Evolutionary conservation across 1,140 invertebrate genomes (phyloP).

Genomic region (Meloidogyne exigua): DNA sequence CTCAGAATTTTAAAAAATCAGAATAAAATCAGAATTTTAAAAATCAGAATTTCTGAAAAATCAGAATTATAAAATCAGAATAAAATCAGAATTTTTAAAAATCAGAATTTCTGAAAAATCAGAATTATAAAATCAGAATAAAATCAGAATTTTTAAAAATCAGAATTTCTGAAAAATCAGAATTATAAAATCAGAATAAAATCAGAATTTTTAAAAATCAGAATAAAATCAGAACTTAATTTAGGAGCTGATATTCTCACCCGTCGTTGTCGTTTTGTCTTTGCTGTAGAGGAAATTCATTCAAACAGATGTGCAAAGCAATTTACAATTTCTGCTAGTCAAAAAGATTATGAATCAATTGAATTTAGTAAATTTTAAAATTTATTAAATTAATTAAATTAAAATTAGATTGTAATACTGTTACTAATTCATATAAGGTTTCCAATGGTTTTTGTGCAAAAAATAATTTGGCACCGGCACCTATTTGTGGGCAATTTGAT

Average conservation of each 20-base stretch:
- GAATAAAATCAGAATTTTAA: too few relatives aligned
- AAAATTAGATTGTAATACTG: slow-evolving; percentile 43
- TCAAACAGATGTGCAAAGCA: slow-evolving; percentile 35
- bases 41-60: too few relatives aligned
- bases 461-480: slow-evolving; percentile 14
- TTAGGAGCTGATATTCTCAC: slow-evolving; percentile 56
- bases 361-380: slow-evolving; percentile 25
- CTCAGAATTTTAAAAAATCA: slow-evolving; percentile 5
- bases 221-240: too few relatives aligned
- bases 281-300: slow-evolving; percentile 41
- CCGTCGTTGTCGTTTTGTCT: slow-evolving; percentile 51
- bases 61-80: slow-evolving; percentile 5
- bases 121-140: slow-evolving; percentile 2
- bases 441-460: background rate
- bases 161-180: background rate
- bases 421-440: slow-evolving; percentile 31
- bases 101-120: too few relatives aligned
- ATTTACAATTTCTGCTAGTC: slow-evolving; percentile 12
- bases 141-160: background rate
- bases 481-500: slow-evolving; percentile 50
- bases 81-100: too few relatives aligned
- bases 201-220: background rate
- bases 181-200: background rate
- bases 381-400: slow-evolving; percentile 10
- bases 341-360: slow-evolving; percentile 33